Evolutionary conservation across 2,888 invertebrate genomes (phyloP), one percentile per base, ranked within the genome.

Genomic region (Xestia rhomboidea): DNA sequence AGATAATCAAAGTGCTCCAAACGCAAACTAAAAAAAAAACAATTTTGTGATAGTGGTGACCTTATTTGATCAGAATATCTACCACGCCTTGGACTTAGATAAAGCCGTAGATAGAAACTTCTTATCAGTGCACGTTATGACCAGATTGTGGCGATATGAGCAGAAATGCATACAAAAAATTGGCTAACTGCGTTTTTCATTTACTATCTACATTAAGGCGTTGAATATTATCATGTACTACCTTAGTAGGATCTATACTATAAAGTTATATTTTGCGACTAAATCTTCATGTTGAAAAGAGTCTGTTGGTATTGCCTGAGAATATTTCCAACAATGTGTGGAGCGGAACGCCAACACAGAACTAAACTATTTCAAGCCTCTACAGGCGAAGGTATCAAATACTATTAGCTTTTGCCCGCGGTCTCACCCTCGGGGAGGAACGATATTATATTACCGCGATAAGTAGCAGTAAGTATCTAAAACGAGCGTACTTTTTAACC

Each of bases 71-170:
- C 60, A 73, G 54, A 69, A 41, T 76, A 82, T 82, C 88, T 80
- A 44, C 72, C 88, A 77, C 86, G 66, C 86, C 86, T 87, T 74
- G 68, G 71, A 46, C 41, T 24, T 27, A 72, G 86, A 86, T 83
- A 83, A 82, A 75, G 44, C 27, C 13, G 41, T 71, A 63, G 68
- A 66, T 73, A 80, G 1, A 24, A 34, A 73, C 24, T 66, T 71
- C 41, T 81, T 86, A 87, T 88, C 86, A 75, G 69, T 71, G 71
- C 67, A 68, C 27, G 51, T 41, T 71, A 38, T 69, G 63, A n/a
- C n/a, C 41, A 46, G 66, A 78, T 73, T 63, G 41, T 68, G 44
- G 44, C 10, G 73, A 77, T 81, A 77, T 1, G 27, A 54, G 24
- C 27, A 57, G 30, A 77, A 77, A 81, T 68, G 82, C 77, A 83